Conservation (phyloP, 2,797 vertebrate species). For the Pseudopleuronectes americanus region DNA sequence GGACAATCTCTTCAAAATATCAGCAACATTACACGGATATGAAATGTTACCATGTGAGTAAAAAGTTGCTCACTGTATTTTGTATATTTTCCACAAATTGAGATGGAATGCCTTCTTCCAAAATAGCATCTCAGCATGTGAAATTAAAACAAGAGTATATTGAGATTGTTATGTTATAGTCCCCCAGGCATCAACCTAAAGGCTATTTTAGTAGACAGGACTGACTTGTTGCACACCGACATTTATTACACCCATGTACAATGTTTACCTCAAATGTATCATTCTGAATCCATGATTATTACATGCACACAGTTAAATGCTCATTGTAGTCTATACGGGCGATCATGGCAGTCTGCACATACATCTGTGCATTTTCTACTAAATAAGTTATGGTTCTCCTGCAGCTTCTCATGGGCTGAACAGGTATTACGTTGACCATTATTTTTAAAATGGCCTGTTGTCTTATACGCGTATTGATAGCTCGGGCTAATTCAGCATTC, state of each 20-base stretch:
- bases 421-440: not conserved
- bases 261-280: constrained; percentile 1
- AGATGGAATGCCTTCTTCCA: no score
- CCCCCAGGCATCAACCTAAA: not conserved
- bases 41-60: no score
- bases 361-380: not conserved
- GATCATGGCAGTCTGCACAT: not conserved
- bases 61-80: no score
- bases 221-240: not conserved
- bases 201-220: not conserved
- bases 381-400: not conserved
- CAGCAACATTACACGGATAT: no score
- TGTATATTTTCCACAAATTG: no score
- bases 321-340: not conserved
- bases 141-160: not conserved
- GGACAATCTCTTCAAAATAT: no score
- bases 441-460: not conserved
- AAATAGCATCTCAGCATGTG: no score
- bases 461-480: not conserved
- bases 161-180: not conserved
- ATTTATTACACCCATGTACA: not conserved
- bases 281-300: not conserved
- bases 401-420: not conserved
- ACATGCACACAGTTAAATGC: not conserved
- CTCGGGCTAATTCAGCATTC: not conserved